Base-by-base conservation (phyloP, 2,888 invertebrate genomes). In the Chironomus tentans region DNA sequence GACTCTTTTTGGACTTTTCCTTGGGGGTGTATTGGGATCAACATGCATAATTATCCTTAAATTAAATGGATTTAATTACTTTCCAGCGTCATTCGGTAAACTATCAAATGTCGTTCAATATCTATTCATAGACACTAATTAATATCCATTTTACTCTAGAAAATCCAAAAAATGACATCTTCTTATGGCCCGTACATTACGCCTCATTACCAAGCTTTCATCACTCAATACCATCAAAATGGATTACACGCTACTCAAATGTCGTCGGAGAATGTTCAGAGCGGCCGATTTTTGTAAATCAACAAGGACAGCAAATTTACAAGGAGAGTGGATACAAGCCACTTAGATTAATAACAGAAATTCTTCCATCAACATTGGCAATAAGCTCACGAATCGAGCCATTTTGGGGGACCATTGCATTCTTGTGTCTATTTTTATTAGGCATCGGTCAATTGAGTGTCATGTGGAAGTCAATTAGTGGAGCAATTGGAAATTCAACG, bases 391-490 rank as follows among this genome's bases (percentile, higher is more conserved):
- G 46, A 24, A 68, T 76, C 13, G 50, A 69, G n/a, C 48, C 69
- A 6, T 5, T 76, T 13, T 96, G 95, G 95, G 91, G 93, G 0
- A 91, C 93, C 10, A 87, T 95, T 70, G 93, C 94, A 81, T 95
- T 93, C 84, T 91, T 92, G 81, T 90, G 91, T 78, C 87, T 95
- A 77, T 92, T 95, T 78, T 86, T 93, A 80, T 94, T 96, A 81
- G 95, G 95, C 1, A 88, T 96, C 77, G 93, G 93, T 4, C 95
- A 95, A 80, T 91, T 95, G 84, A 85, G 95, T 79, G 94, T 94
- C 0, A 91, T 95, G 81, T 95, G 95, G 95, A 94, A 95, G 81
- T 93, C 93, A 80, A 92, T 95, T 74, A 92, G 95, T 77, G 91
- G 93, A 21, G 93, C 94, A 2, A 87, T 95, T 72, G 84, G 83